A percentile compares a stretch with the other conserved stretches of the same genome.
Evolutionary conservation across 2,113 vertebrate species (phyloP).

Genomic region (Gobiocypris rarus): DNA sequence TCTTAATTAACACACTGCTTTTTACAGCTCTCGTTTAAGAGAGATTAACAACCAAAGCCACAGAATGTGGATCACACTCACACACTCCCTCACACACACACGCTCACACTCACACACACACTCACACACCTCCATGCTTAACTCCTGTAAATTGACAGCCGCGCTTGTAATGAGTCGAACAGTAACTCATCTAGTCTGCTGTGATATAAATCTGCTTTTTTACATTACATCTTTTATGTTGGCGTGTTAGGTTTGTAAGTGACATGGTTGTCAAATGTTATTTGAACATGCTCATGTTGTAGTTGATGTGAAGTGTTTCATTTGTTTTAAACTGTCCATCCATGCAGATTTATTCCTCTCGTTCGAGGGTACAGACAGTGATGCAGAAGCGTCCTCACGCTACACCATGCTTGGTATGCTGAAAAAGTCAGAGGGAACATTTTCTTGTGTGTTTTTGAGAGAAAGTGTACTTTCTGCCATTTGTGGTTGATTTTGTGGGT

Average conservation of each 20-base stretch:
- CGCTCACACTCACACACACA: neutral
- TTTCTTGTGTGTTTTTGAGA: neutral
- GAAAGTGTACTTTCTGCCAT: neutral
- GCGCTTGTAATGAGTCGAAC: neutral
- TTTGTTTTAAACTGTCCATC: too few species aligned
- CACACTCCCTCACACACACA: neutral
- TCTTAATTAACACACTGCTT: constrained; percentile 55
- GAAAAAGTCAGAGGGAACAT: neutral
- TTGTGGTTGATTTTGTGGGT: neutral
- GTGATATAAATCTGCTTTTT: neutral
- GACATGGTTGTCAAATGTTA: neutral
- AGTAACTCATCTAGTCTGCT: neutral
- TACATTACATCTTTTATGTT: neutral
- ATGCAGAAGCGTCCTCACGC: neutral
- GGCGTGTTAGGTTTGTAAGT: neutral
- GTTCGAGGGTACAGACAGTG: constrained; percentile 17
- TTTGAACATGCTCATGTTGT: neutral
- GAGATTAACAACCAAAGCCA: constrained; percentile 47
- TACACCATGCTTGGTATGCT: neutral
- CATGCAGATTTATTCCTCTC: neutral
- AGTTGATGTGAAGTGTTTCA: too few species aligned
- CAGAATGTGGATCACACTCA: neutral
- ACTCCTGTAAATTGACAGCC: neutral
- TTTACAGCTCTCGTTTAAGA: constrained; percentile 51
- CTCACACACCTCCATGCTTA: neutral